A percentile compares a stretch with the other conserved stretches of the same genome.
Evolutionary conservation across 2,888 invertebrate species (phyloP).

Genomic region (Bursaphelenchus okinawaensis): DNA sequence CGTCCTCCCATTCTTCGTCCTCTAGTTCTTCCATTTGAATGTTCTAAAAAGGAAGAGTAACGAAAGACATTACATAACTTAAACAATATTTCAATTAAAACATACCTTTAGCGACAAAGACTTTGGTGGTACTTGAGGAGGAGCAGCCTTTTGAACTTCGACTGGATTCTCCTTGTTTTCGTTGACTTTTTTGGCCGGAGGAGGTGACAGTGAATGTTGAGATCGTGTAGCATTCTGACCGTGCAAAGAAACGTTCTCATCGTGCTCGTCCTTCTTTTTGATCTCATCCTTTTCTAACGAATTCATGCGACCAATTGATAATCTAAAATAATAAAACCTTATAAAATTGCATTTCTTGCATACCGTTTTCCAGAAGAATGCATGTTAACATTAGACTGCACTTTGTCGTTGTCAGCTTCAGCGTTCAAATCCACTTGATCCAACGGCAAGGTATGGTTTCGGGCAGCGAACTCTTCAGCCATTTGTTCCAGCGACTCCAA

Average conservation of each 20-base stretch:
- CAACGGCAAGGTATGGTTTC: constrained; percentile 14
- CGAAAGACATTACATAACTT: no score
- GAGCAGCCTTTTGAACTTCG: background rate
- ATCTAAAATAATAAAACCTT: background rate
- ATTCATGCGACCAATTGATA: constrained; percentile 15
- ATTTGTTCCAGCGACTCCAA: constrained; percentile 36
- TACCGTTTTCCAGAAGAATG: constrained; percentile 8
- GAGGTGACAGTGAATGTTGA: constrained; percentile 15
- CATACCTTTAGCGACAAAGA: background rate
- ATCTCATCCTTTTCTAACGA: constrained; percentile 19
- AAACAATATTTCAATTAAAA: background rate
- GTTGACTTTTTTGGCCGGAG: constrained; percentile 20
- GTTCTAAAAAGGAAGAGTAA: no score
- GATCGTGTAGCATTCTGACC: constrained; percentile 5
- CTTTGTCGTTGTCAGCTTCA: constrained; percentile 4
- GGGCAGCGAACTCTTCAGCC: background rate
- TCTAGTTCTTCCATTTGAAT: constrained; percentile 3
- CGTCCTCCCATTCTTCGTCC: constrained; percentile 4
- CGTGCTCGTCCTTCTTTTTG: constrained; percentile 26
- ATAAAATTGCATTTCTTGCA: background rate
- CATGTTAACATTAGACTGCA: constrained; percentile 5
- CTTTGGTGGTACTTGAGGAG: background rate
- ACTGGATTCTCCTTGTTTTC: background rate
- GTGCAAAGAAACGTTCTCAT: constrained; percentile 19
- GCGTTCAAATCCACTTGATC: constrained; percentile 29